Base-by-base conservation (phyloP, 2,888 invertebrate species). In the Parthenolecanium corni region DNA sequence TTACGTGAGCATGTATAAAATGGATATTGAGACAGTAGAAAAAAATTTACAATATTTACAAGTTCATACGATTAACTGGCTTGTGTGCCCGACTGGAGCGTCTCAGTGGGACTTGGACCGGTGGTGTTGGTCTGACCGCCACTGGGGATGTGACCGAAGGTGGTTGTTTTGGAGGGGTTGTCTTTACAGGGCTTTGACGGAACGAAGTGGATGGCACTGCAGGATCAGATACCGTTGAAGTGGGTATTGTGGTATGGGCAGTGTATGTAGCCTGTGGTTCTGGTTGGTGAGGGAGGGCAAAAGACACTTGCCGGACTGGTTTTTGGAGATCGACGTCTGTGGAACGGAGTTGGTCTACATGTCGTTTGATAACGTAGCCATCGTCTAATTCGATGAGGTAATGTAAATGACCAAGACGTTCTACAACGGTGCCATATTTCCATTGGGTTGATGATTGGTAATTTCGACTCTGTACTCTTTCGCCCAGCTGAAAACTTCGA, bases 331-430 rank as follows among this genome's bases (percentile, higher is more conserved):
- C 16, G n/a, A 53, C 38, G 2, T 31, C 53, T 36, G 46, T 46
- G 6, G 1, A 2, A 1, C 56, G 24, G 12, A 67, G 44, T 64
- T 67, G 66, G 44, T 67, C 52, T 6, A 64, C 65, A 31, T 68
- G 67, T 11, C 66, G 57, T 54, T 68, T 67, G n/a, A 67, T 64
- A 1, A 58, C 49, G 24, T 66, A 64, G 1, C 64, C 63, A 47
- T 65, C 40, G 52, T 68, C 67, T 9, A 68, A 36, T 49, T 66
- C 42, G 3, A 68, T 46, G n/a, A 64, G 36, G 51, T 68, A 67
- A 23, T 65, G 66, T 20, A 66, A 47, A 24, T 40, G 36, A 20
- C 66, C 68, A 6, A 67, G 21, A 23, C 46, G 31, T 54, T 66
- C 51, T 3, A 61, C 53, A 1, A 67, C 54, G 44, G 24, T 65